Evolutionary conservation across 2,113 vertebrate genomes (phyloP).

Genomic region (Pomatostomus ruficeps): DNA sequence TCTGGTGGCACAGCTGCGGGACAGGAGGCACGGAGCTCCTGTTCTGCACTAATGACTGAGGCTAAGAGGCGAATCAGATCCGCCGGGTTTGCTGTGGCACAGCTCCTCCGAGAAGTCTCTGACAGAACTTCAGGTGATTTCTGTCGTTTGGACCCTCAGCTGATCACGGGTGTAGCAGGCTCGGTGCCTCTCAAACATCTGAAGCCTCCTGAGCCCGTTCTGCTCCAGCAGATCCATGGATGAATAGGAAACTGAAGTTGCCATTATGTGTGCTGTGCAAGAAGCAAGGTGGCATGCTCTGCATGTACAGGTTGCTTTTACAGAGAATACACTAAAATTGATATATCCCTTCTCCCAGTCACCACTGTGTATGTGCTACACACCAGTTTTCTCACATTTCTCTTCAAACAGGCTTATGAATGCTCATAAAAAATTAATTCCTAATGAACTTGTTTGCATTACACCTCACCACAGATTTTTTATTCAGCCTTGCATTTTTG

Average conservation of each 20-base stretch:
- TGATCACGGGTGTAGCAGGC: not conserved
- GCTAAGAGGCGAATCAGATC: not conserved
- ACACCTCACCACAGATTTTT: not conserved
- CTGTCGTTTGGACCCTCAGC: not conserved
- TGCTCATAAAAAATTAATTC: not conserved
- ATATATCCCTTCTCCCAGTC: not conserved
- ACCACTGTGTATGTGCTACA: not conserved
- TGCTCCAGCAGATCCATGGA: not conserved
- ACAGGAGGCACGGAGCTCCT: not conserved
- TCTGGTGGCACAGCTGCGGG: not conserved
- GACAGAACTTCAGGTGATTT: not conserved
- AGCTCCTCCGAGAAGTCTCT: not conserved
- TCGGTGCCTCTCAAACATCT: not conserved
- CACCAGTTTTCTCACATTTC: not conserved
- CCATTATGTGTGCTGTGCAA: not conserved
- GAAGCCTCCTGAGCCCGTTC: not conserved
- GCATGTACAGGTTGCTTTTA: not conserved
- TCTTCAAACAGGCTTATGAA: not conserved
- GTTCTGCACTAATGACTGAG: not conserved
- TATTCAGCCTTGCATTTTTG: not conserved
- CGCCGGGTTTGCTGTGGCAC: not conserved
- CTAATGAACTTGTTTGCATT: not conserved
- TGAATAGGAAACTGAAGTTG: not conserved
- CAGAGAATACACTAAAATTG: not conserved
- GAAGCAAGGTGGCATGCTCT: not conserved